Evolutionary conservation across 2,888 invertebrate genomes (phyloP), one percentile per base, ranked within the genome.

Genomic region (Morpho deidamia): DNA sequence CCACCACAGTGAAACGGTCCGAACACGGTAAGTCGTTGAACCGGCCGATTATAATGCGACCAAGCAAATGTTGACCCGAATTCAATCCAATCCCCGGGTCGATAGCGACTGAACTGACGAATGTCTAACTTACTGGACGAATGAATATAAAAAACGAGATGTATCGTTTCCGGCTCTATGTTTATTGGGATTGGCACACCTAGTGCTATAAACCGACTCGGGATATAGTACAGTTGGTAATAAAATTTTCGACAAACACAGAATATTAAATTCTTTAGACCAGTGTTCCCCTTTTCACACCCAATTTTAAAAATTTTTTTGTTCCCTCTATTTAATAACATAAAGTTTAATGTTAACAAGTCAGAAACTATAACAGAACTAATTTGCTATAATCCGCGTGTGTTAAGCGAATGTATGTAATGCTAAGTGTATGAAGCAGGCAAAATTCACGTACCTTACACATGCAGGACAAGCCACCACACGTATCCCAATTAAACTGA

Each of bases 141-240:
- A 67, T 70, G 66, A 68, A 69, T 67, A 74, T 76, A 81, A 83
- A 83, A 82, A 80, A 72, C 76, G 72, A 70, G 66, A 76, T 75
- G 69, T 70, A 73, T 69, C 67, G 72, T 64, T 72, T 70, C 69
- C 63, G 58, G 61, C 59, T 56, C 44, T 49, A 51, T 80, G 76
- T 82, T 82, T 83, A 74, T 83, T 83, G 68, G 67, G 66, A 72
- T 83, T 82, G 81, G 72, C 71, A 64, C 72, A 76, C 70, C 63
- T 58, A 32, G 49, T 60, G 67, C 62, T 68, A 70, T 77, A 72
- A 74, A 78, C 55, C 57, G 58, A 62, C 58, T 60, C 35, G 35
- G 34, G 50, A 43, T 63, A 32, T 39, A 44, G 42, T 45, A 43
- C 52, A 38, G 38, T 47, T 23, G 46, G 41, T 35, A 37, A 35